These are phyloP conservation scores for Ormyrus rosae DNA, from an alignment of 2,888 invertebrate genomes.

Conservation along the genomic window DNA sequence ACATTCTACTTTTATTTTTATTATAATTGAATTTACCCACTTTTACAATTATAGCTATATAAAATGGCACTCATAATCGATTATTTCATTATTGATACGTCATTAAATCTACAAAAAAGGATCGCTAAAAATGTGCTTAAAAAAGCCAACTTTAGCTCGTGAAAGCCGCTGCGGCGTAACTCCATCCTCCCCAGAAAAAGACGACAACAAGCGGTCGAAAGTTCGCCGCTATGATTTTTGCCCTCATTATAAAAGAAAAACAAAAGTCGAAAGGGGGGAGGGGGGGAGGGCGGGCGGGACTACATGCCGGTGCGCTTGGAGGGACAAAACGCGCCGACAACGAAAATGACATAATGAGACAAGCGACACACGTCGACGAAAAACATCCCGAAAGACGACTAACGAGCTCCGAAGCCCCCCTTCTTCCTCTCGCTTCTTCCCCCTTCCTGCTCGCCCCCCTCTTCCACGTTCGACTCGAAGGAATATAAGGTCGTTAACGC, in stretches of 20 bases:
- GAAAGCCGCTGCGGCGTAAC: no score
- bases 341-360: conserved; percentile 54
- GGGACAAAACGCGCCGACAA: conserved; percentile 23
- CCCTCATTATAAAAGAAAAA: conserved; percentile 41
- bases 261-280: neutral
- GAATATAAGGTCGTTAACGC: neutral
- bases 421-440: neutral
- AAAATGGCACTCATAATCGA: no score
- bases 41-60: no score
- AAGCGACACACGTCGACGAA: conserved; percentile 25
- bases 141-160: no score
- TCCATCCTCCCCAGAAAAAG: neutral
- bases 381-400: conserved; percentile 38
- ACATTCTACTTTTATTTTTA: no score
- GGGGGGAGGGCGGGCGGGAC: no score
- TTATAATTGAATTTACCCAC: no score
- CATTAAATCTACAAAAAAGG: no score
- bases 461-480: neutral
- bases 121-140: no score
- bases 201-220: neutral
- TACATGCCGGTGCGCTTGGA: neutral
- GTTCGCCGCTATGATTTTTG: conserved; percentile 34
- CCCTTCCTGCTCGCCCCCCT: neutral
- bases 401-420: conserved; percentile 29
- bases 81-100: no score